A percentile compares a stretch with the other conserved stretches of the same genome.
Conservation (phyloP, 2,888 invertebrate genomes). For the Ctena decussata region DNA sequence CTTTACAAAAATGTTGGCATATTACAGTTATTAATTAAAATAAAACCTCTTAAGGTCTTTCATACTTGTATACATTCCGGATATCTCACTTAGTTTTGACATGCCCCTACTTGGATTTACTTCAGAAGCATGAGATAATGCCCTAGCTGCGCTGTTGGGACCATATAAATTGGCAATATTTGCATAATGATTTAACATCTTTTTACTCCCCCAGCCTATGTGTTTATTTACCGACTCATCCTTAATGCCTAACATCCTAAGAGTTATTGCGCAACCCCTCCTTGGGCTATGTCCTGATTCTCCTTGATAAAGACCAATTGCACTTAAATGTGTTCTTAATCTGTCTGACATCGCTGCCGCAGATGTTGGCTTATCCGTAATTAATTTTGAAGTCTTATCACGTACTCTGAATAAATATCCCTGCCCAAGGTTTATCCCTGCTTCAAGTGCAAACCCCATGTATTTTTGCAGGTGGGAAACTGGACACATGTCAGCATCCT, state of each 20-base stretch:
- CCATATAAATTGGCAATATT: not conserved
- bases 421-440: not conserved
- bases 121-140: not conserved
- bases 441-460: not conserved
- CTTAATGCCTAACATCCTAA: not conserved
- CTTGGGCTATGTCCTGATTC: not conserved
- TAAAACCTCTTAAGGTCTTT: not conserved
- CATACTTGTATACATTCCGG: not conserved
- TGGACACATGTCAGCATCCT: slow-evolving; percentile 9
- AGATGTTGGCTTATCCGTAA: not conserved
- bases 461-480: not conserved
- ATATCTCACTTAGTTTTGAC: not conserved
- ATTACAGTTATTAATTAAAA: not conserved
- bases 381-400: not conserved
- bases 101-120: not conserved
- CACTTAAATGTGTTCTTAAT: not conserved
- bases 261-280: slow-evolving; percentile 9
- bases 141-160: not conserved
- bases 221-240: slow-evolving; percentile 2
- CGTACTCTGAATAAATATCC: slow-evolving; percentile 5
- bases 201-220: slow-evolving; percentile 13
- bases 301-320: slow-evolving; percentile 8
- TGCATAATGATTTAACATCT: slow-evolving; percentile 26
- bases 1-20: too few species aligned
- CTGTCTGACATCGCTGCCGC: not conserved